These are phyloP conservation scores for Seriola quinqueradiata DNA, from an alignment of 2,113 vertebrate species.

Conservation along the genomic window DNA sequence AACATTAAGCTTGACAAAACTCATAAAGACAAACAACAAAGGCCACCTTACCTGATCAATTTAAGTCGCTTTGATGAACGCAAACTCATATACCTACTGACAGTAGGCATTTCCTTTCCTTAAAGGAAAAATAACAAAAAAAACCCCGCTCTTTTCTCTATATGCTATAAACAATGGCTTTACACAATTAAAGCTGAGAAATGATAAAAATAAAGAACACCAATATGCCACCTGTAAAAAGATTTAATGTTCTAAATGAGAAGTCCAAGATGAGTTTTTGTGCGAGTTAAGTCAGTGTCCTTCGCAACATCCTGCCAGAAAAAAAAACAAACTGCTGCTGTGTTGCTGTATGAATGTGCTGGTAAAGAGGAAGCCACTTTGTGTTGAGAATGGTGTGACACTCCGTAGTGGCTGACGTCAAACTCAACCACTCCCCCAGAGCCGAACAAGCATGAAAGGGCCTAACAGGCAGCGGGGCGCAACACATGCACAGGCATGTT, in stretches of 20 bases:
- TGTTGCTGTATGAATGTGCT: constrained; percentile 31
- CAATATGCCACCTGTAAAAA: not conserved
- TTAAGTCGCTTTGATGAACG: constrained; percentile 77
- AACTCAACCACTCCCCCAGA: constrained; percentile 71
- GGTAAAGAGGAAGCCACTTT: constrained; percentile 74
- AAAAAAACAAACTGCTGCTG: not conserved
- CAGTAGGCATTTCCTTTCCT: constrained; percentile 71
- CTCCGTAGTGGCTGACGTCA: constrained; percentile 76
- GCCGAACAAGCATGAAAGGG: constrained; percentile 45
- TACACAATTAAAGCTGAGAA: constrained; percentile 19
- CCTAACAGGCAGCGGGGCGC: not conserved
- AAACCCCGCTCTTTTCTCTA: not conserved
- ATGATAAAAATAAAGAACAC: not conserved
- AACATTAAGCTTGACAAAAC: not conserved
- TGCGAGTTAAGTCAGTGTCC: constrained; percentile 4
- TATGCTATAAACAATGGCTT: not conserved
- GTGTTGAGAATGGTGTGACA: constrained; percentile 80
- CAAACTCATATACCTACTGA: constrained; percentile 82
- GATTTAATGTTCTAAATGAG: not conserved
- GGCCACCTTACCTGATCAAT: constrained; percentile 72
- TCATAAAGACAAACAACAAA: not conserved
- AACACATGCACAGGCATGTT: constrained; percentile 40
- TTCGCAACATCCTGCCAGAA: constrained; percentile 44
- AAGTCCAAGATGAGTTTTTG: not conserved
- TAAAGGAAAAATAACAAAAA: not conserved